Evolutionary conservation across 1,140 invertebrate species (phyloP).

Genomic region (Cherax quadricarinatus): DNA sequence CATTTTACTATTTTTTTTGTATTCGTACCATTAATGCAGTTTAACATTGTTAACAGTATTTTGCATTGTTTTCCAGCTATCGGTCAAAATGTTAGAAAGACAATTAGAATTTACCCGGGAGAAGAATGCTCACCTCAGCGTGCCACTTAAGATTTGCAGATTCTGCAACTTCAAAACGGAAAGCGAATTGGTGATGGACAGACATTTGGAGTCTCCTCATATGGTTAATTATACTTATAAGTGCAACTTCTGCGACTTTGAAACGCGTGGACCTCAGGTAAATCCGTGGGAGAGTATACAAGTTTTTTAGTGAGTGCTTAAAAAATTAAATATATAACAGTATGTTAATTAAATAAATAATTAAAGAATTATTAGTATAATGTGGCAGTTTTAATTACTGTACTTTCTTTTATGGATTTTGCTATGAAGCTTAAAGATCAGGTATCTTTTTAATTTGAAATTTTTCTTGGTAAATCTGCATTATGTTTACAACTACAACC

Average conservation of each 20-base stretch:
- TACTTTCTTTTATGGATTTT: too few relatives aligned
- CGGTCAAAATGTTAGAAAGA: constrained; percentile 87
- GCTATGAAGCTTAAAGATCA: too few relatives aligned
- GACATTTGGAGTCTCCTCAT: constrained; percentile 94
- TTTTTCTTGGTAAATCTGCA: too few relatives aligned
- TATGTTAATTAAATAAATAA: too few relatives aligned
- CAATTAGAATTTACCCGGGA: constrained; percentile 92
- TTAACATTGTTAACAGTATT: too few relatives aligned
- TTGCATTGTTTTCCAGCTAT: constrained; percentile 79
- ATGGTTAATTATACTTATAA: constrained; percentile 85
- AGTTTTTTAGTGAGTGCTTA: not conserved
- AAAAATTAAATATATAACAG: too few relatives aligned
- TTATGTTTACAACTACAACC: too few relatives aligned
- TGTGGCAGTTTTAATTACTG: too few relatives aligned
- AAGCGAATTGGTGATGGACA: constrained; percentile 89
- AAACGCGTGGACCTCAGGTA: constrained; percentile 88
- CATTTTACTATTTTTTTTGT: too few relatives aligned
- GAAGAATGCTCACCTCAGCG: constrained; percentile 90
- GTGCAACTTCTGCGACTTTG: constrained; percentile 91
- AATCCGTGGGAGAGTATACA: constrained; percentile 81
- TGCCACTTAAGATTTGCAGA: constrained; percentile 89
- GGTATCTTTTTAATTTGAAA: too few relatives aligned
- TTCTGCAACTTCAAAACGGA: constrained; percentile 96
- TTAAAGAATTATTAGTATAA: too few relatives aligned
- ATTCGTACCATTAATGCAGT: too few relatives aligned